Conservation (phyloP, 2,888 invertebrate species). For the Invenusta paracnida region DNA sequence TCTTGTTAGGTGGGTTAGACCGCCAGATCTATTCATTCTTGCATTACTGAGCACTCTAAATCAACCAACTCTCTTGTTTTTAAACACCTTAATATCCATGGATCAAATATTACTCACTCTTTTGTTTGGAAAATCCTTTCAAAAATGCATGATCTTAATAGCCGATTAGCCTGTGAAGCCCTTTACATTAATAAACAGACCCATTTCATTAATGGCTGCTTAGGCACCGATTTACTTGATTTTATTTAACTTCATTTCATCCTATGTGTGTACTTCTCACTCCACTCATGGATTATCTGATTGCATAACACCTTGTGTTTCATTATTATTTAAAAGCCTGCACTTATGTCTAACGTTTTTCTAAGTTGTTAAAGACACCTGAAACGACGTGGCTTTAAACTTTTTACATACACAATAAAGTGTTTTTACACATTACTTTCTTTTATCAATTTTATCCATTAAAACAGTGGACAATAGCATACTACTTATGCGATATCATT, state of each 20-base stretch:
- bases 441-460: too few relatives aligned
- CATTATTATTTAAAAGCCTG: too few relatives aligned
- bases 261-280: neutral
- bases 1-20: neutral
- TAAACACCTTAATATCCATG: neutral
- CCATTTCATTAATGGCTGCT: neutral
- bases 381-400: too few relatives aligned
- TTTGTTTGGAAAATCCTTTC: neutral
- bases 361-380: too few relatives aligned
- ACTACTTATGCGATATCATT: too few relatives aligned
- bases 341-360: too few relatives aligned
- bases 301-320: too few relatives aligned
- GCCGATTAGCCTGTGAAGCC: neutral
- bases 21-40: neutral
- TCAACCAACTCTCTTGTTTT: neutral
- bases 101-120: neutral
- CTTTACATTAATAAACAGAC: neutral
- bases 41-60: neutral
- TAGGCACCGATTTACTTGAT: neutral
- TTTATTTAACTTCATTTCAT: neutral
- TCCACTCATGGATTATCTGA: too few relatives aligned
- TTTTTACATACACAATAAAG: too few relatives aligned
- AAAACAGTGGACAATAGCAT: too few relatives aligned
- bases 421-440: too few relatives aligned
- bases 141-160: neutral